Base-by-base conservation (phyloP, 2,797 vertebrate genomes). In the Lates japonicus region DNA sequence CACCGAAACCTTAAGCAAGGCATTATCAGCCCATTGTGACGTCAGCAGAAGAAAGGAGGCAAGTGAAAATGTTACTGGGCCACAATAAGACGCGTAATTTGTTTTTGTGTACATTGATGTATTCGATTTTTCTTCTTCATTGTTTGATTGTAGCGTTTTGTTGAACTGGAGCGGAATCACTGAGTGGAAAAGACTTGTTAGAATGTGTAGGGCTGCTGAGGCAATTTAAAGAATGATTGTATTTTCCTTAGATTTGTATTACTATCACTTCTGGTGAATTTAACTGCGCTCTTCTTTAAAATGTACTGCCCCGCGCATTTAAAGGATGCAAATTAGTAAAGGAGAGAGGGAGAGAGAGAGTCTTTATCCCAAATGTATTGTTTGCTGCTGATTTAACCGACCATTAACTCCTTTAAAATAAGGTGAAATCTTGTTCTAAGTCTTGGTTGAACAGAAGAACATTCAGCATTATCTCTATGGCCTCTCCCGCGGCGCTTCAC, bases 1-100 rank as follows among this genome's bases (percentile, higher is more conserved):
- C 54, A 35, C 58, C 31, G 48, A 70, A 58, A 64, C 0, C 13
- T 51, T 41, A 70, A 54, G 70, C 51, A 52, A 75, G 60, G 76
- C 76, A 75, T 76, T 10, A 17, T 80, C 61, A n/a, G 69, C 67
- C 69, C 37, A 4, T 3, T 66, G 63, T 74, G 51, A 9, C 46
- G 33, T 3, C 58, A 41, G 54, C 11, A 42, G 41, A 29, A 44
- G 6, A 31, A 19, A 49, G n/a, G 35, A 65, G 44, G 55, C 16
- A 25, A 39, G 20, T 58, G 29, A 5, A 51, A 51, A 51, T 22
- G n/a, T 51, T 22, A n/a, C 9, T 4, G n/a, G 9, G 20, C 49
- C 22, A 22, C 22, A 51, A 51, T 51, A 10, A 51, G 20, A 4
- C 8, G 49, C 20, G 2, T 4, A 9, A 11, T 51, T 51, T 51